phyloP scores from a whole-genome alignment of 1,140 invertebrate genomes.

The Camponotus pennsylvanicus region DNA sequence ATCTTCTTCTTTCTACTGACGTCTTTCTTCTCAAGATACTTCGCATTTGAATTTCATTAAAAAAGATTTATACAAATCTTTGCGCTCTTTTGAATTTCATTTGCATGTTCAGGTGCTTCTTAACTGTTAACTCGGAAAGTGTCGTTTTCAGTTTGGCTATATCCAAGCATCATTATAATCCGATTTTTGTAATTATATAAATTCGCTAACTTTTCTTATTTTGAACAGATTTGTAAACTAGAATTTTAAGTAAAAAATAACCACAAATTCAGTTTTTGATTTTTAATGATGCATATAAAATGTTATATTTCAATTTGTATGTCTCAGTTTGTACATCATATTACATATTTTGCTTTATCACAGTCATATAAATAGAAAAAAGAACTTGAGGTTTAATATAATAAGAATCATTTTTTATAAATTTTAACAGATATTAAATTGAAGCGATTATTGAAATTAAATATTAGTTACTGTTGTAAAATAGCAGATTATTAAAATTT shows the following conservation, averaged over 20 bases:
- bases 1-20: background rate
- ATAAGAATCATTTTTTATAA: background rate
- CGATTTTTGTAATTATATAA: constrained; percentile 16
- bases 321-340: background rate
- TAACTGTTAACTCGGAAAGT: constrained; percentile 55
- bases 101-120: constrained; percentile 40
- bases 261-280: constrained; percentile 3
- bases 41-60: constrained; percentile 50
- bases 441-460: background rate
- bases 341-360: background rate
- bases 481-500: background rate
- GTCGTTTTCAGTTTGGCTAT: background rate
- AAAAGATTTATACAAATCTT: constrained; percentile 50
- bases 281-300: background rate
- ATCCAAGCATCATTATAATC: constrained; percentile 4
- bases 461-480: background rate
- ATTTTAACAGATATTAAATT: constrained; percentile 8
- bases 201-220: constrained; percentile 1
- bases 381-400: background rate
- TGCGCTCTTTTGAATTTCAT: constrained; percentile 42
- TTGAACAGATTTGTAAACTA: background rate
- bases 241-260: constrained; percentile 31
- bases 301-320: background rate
- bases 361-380: background rate
- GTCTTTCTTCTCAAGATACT: constrained; percentile 15